Conservation (phyloP, 2,888 invertebrate genomes). For the Euzophera pinguis region DNA sequence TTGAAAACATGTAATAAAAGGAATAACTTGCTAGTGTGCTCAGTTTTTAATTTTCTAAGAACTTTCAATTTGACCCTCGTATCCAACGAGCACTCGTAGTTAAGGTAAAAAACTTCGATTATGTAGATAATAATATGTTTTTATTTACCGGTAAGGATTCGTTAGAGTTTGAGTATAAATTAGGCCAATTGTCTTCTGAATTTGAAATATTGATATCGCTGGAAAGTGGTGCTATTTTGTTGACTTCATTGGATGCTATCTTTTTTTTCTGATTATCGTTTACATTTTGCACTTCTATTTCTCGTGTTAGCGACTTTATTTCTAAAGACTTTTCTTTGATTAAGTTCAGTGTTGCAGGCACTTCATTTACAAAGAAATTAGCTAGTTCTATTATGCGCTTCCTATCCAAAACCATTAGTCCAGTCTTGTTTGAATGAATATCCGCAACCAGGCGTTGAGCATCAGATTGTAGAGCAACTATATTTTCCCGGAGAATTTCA, state of each 20-base stretch:
- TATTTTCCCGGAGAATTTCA: constrained; percentile 32
- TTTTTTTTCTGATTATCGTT: neutral
- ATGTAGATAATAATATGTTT: neutral
- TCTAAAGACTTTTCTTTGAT: constrained; percentile 35
- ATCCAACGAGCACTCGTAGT: no score
- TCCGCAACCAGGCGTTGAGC: constrained; percentile 30
- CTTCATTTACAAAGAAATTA: constrained; percentile 42
- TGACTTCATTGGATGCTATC: neutral
- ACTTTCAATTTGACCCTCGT: no score
- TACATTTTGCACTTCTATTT: constrained; percentile 25
- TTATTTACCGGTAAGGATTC: neutral
- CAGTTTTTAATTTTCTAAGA: no score
- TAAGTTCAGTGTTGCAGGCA: constrained; percentile 35
- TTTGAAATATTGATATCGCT: constrained; percentile 18
- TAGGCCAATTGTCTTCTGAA: constrained; percentile 28
- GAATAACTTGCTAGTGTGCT: no score
- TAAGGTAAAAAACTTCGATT: no score
- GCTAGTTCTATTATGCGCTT: constrained; percentile 49
- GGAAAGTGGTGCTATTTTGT: neutral
- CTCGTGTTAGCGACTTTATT: constrained; percentile 31
- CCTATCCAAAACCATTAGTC: constrained; percentile 33
- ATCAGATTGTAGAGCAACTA: constrained; percentile 36
- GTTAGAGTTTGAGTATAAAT: constrained; percentile 23
- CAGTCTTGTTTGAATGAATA: constrained; percentile 35
- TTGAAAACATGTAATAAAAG: no score